Base-by-base conservation (phyloP, 2,888 invertebrate genomes). In the Chironomus tentans region DNA sequence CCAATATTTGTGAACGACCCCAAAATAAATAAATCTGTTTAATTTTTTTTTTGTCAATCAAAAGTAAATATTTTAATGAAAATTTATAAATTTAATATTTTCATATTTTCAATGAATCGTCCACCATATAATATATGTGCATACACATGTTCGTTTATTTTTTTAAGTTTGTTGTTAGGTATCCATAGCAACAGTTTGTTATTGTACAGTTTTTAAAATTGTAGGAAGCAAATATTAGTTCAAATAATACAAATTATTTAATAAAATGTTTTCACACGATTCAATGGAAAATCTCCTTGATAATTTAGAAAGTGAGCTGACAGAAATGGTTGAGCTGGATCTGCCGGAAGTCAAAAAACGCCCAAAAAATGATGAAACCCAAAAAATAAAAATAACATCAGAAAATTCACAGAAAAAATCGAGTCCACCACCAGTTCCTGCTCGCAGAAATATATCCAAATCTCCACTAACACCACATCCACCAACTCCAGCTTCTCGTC, bases 281-380 rank as follows among this genome's bases (percentile, higher is more conserved):
- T 74, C 74, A 4, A 74, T 68, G n/a, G 74, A 74, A 12, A 68
- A 74, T 68, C 24, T 74, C 4, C 48, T 74, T 10, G 74, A 65
- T n/a, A 68, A 74, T 68, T 48, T 74, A 10, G 74, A 74, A 24
- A n/a, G 46, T 48, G 74, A 74, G 12, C 47, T 73, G 4, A 47
- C 73, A 10, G 73, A 73, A 13, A n/a, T 65, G 18, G 48, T 74
- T 0, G 68, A 74, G 10, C 22, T 74, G 7, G 22, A 18, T n/a
- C 0, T 5, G 2, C 69, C 69, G 18, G 46, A 65, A 65, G 10
- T 1, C 38, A 38, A 7, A 38, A 38, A 38, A 10, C 38, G 2
- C 10, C 18, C 4, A 38, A 38, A 15, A 46, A 2, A 10, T 15
- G 15, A 56, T 18, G 7, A 18, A 18, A 56, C 6, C 3, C 4